phyloP scores from a whole-genome alignment of 1,140 invertebrate genomes.

The Gryllus bimaculatus region DNA sequence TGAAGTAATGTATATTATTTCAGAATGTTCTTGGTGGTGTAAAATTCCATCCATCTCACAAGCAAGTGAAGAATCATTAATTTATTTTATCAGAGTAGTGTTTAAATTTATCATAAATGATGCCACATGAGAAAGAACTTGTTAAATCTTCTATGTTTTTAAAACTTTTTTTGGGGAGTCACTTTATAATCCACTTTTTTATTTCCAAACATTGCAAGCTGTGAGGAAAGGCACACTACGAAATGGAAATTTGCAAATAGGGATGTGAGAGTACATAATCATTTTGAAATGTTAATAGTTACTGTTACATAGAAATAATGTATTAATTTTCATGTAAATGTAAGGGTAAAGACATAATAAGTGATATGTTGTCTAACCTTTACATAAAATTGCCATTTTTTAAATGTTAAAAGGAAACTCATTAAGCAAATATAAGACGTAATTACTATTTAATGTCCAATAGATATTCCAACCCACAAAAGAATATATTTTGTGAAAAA shows the following conservation, averaged over 20 bases:
- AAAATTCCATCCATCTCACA: neutral
- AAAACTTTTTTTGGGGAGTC: no score
- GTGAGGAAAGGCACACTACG: neutral
- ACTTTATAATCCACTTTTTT: neutral
- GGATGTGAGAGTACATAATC: neutral
- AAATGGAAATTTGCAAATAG: neutral
- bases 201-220: neutral
- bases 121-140: no score
- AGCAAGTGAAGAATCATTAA: neutral
- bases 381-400: neutral
- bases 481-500: neutral
- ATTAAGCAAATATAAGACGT: neutral
- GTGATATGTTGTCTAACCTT: neutral
- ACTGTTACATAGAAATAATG: neutral
- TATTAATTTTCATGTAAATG: neutral
- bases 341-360: neutral
- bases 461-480: no score
- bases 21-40: neutral
- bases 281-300: neutral
- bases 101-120: no score
- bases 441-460: no score
- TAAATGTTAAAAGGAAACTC: neutral
- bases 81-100: neutral
- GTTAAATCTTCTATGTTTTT: no score
- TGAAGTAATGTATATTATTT: neutral